Percentiles rank a stretch among this genome's conserved stretches.
Evolutionary conservation across 2,797 vertebrate genomes (phyloP).

Genomic region (Gymnoscopelus microlampas): DNA sequence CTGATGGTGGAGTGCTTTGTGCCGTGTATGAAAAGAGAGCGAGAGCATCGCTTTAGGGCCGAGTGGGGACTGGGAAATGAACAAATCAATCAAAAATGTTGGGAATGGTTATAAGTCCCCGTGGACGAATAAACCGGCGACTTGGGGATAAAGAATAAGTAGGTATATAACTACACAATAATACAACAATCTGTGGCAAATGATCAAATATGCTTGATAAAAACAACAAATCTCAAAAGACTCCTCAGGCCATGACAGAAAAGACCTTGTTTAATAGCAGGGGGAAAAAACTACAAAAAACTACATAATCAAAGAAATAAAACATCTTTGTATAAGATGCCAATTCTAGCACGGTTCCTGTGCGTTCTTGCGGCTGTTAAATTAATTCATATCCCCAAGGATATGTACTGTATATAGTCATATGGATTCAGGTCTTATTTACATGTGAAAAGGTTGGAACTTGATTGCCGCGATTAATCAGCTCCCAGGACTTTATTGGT

Average conservation of each 20-base stretch:
- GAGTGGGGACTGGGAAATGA: constrained; percentile 59
- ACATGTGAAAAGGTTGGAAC: constrained; percentile 21
- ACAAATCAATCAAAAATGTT: constrained; percentile 68
- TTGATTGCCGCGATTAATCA: constrained; percentile 22
- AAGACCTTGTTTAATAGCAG: constrained; percentile 39
- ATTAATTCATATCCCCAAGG: constrained; percentile 1
- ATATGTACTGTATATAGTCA: constrained; percentile 9
- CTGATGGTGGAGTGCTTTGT: constrained; percentile 49
- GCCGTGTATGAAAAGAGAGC: constrained; percentile 43
- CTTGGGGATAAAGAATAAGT: constrained; percentile 35
- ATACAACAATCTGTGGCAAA: constrained; percentile 53
- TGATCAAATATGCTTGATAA: constrained; percentile 55
- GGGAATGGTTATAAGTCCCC: constrained; percentile 64
- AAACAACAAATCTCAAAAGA: constrained; percentile 53
- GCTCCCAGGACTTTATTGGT: background rate
- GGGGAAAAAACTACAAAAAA: background rate
- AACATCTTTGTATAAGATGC: constrained; percentile 45
- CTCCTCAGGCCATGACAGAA: constrained; percentile 51
- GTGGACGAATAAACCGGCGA: constrained; percentile 63
- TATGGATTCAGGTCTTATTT: constrained; percentile 30
- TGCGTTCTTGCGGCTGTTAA: constrained; percentile 17
- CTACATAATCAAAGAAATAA: constrained; percentile 49
- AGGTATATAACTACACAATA: constrained; percentile 41
- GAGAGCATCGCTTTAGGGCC: constrained; percentile 61
- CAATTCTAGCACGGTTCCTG: constrained; percentile 37